These are phyloP conservation scores for Linepithema humile DNA, from an alignment of 1,140 invertebrate species.

Conservation along the genomic window DNA sequence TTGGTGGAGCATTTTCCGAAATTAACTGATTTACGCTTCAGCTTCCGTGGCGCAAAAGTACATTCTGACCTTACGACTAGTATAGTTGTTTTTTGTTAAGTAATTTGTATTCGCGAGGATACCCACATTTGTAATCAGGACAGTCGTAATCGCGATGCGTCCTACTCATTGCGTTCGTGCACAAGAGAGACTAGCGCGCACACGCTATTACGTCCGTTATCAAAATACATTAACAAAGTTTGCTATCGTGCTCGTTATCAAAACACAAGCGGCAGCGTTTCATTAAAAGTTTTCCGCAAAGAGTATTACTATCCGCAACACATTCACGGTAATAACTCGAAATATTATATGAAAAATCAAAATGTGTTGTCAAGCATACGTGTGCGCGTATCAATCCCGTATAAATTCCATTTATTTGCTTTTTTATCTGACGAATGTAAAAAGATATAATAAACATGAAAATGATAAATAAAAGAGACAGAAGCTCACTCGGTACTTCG, in stretches of 20 bases:
- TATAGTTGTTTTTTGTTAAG: conserved; percentile 42
- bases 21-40: background rate
- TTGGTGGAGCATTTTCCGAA: background rate
- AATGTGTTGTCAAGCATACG: background rate
- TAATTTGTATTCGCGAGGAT: background rate
- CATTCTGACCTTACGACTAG: background rate
- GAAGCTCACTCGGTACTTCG: background rate
- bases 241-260: conserved; percentile 46
- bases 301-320: conserved; percentile 31
- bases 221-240: conserved; percentile 54
- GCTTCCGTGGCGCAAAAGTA: background rate
- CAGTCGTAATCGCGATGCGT: conserved; percentile 30
- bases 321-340: conserved; percentile 38
- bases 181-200: conserved; percentile 8
- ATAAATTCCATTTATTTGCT: background rate
- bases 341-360: background rate
- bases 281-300: conserved; percentile 51
- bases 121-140: conserved; percentile 12
- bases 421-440: background rate
- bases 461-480: background rate
- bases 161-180: background rate
- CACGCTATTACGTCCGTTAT: conserved; percentile 52
- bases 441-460: background rate
- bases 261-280: conserved; percentile 46
- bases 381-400: background rate